Conservation (phyloP, 2,888 invertebrate species). For the Diploptera punctata region DNA sequence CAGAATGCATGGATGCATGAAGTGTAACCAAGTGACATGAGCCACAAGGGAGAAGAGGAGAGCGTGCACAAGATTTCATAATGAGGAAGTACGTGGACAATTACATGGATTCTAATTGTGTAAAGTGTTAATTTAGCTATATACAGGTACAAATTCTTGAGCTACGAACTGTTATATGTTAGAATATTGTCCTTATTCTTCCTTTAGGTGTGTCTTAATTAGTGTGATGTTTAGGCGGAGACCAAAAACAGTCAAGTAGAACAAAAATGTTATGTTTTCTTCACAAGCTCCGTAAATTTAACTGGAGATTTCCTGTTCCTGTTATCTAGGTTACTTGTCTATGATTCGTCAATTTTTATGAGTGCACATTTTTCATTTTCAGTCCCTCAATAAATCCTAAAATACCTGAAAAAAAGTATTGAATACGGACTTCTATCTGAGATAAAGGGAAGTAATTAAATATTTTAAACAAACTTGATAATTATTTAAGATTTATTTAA, state of each 20-base stretch:
- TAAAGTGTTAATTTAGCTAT: background rate
- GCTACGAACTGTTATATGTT: background rate
- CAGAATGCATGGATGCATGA: slow-evolving; percentile 11
- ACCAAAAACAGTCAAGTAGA: slow-evolving; percentile 2
- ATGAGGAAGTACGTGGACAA: background rate
- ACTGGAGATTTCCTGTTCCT: no score
- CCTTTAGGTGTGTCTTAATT: background rate
- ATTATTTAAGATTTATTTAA: no score
- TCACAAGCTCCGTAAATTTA: background rate
- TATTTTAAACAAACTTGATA: no score
- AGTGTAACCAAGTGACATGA: slow-evolving; percentile 16
- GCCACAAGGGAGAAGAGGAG: background rate
- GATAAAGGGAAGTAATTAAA: no score
- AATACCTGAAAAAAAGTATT: no score
- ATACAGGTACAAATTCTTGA: background rate
- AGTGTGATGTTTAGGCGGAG: background rate
- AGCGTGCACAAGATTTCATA: background rate
- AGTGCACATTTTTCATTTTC: no score
- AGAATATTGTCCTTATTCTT: background rate
- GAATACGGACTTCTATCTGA: no score
- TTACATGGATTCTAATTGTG: background rate
- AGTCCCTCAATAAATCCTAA: no score
- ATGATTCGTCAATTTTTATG: no score
- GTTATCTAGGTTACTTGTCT: no score
- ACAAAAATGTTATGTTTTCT: slow-evolving; percentile 6